Evolutionary conservation across 2,888 invertebrate species (phyloP), one percentile per base, ranked within the genome.

Genomic region (Drosophila stalkeri): DNA sequence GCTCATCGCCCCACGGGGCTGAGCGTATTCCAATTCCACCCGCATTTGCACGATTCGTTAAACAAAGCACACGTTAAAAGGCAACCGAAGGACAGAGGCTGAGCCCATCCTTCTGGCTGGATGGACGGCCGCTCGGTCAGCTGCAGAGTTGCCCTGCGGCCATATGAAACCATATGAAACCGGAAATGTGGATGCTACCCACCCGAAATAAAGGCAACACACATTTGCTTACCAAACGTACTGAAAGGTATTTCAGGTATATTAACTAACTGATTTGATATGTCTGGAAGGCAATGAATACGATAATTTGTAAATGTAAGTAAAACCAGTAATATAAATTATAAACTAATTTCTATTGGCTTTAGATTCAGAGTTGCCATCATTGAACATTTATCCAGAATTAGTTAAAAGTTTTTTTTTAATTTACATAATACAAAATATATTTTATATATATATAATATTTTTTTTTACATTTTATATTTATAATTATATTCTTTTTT

Each of bases 21-120:
- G 54, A 52, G 49, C 57, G 8, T 18, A 60, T 46, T 54, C 52
- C 64, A 14, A 70, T 81, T 82, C 82, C 91, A 87, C 93, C 92
- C 92, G 92, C 92, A 92, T 93, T 92, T 92, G 90, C 83, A 92
- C 92, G 92, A 92, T 93, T 93, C 92, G 93, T 93, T 93, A 92
- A 93, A 92, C 92, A 93, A 92, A 91, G 92, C 92, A 92, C 92
- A 92, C 91, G 92, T 92, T 91, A 87, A 85, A 66, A 23, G 62
- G 64, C 60, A 43, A 60, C 37, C 37, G n/a, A 41, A 37, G 47
- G n/a, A 11, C 52, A 18, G 6, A n/a, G 23, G 46, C 31, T 39
- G 63, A 6, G 4, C 11, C 7, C 18, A n/a, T 59, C 61, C 49
- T 54, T 31, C 63, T 35, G 52, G 52, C 4, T 23, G 52, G 52